Conservation (phyloP, 2,797 vertebrate species). For the Gephyroberyx darwinii region DNA sequence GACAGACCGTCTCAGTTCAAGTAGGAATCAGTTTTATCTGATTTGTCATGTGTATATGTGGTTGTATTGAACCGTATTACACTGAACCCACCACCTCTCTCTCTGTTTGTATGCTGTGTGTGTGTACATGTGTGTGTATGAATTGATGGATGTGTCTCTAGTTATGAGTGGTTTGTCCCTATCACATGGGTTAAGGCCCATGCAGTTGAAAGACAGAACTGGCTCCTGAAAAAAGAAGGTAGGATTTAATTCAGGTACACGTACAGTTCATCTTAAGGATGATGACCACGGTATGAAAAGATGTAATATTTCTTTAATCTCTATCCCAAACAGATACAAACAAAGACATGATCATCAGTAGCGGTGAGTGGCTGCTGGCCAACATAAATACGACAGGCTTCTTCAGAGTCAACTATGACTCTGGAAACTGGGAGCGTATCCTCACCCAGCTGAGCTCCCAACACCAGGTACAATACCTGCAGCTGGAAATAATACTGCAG, state of each 20-base stretch:
- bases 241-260: not conserved
- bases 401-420: conserved; percentile 90
- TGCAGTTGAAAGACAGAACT: fast-evolving
- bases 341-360: fast-evolving
- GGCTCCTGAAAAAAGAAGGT: conserved; percentile 65
- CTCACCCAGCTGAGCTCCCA: conserved; percentile 51
- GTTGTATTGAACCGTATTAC: not conserved
- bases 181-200: conserved; percentile 60
- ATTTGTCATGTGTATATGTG: not conserved
- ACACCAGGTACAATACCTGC: conserved; percentile 57
- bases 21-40: conserved; percentile 70
- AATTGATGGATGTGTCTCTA: conserved; percentile 51
- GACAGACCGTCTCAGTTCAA: conserved; percentile 78
- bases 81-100: not conserved
- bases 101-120: conserved; percentile 3
- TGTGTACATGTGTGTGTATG: conserved; percentile 70
- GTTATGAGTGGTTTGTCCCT: conserved; percentile 80
- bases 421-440: conserved; percentile 86
- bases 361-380: conserved; percentile 79
- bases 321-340: conserved; percentile 32
- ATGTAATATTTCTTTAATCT: not conserved
- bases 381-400: conserved; percentile 88
- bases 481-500: not conserved
- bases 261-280: not conserved
- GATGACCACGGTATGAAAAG: not conserved